Evolutionary conservation across 2,888 invertebrate species (phyloP).

Genomic region (Pollenia griseotomentosa): DNA sequence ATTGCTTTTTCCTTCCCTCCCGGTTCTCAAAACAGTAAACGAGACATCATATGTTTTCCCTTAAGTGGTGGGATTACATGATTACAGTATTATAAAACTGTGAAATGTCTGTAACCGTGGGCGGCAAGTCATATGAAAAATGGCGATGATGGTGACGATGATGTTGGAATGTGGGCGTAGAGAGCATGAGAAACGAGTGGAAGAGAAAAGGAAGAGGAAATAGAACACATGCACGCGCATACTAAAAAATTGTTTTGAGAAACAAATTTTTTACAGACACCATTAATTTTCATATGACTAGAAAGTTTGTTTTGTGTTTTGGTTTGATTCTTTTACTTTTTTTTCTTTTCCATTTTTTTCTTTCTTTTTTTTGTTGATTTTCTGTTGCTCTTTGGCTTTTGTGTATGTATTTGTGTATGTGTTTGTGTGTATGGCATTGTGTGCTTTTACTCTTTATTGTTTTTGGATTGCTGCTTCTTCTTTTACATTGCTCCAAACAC

Average conservation of each 20-base stretch:
- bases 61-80: constrained; percentile 74
- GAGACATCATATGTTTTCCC: constrained; percentile 74
- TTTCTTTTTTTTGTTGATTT: constrained; percentile 22
- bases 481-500: constrained; percentile 17
- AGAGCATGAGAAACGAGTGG: constrained; percentile 3
- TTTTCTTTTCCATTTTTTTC: constrained; percentile 12
- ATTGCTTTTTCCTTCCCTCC: constrained; percentile 13
- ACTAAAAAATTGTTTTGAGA: constrained; percentile 63
- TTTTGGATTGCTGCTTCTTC: constrained; percentile 25
- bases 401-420: not conserved
- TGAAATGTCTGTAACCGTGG: constrained; percentile 72
- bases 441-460: constrained; percentile 60
- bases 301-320: constrained; percentile 63
- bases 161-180: too few relatives aligned
- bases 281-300: constrained; percentile 74
- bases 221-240: constrained; percentile 28
- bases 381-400: constrained; percentile 68
- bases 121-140: constrained; percentile 52
- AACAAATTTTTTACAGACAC: constrained; percentile 72
- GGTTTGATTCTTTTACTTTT: constrained; percentile 16
- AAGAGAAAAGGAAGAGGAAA: not conserved
- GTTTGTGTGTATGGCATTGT: constrained; percentile 6
- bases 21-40: constrained; percentile 8
- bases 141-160: constrained; percentile 18
- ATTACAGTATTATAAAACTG: constrained; percentile 71